Percentiles rank a stretch among this genome's conserved stretches.
phyloP scores from a whole-genome alignment of 2,888 invertebrate species.

The Chesias legatella region DNA sequence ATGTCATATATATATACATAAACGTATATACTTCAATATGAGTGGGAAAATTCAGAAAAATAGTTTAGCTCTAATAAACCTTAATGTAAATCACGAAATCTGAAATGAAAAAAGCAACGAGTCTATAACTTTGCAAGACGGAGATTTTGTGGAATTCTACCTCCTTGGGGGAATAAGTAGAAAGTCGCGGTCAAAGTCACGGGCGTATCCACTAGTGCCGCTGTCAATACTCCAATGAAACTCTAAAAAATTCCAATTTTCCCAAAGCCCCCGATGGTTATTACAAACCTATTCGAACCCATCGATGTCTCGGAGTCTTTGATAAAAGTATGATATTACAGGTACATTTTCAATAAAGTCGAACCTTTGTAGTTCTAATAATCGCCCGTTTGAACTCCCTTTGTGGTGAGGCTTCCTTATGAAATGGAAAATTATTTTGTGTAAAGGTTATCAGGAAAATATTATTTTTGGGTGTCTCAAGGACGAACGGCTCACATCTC shows the following conservation, averaged over 20 bases:
- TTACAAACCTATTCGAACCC: conserved; percentile 11
- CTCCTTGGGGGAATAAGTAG: no score
- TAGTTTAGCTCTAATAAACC: no score
- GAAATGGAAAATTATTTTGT: conserved; percentile 4
- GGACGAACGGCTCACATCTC: neutral
- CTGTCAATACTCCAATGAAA: neutral
- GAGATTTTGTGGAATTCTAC: no score
- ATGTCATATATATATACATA: no score
- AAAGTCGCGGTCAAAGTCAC: no score
- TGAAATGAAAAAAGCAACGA: no score
- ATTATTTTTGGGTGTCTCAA: conserved; percentile 6
- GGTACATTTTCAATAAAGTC: conserved; percentile 15
- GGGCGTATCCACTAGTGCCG: no score
- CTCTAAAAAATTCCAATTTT: neutral
- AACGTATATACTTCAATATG: no score
- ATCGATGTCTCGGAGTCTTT: conserved; percentile 10
- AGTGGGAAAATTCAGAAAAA: no score
- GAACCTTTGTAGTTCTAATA: conserved; percentile 17
- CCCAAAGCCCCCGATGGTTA: conserved; percentile 1
- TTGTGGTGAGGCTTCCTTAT: conserved; percentile 12
- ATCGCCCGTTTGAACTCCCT: conserved; percentile 12
- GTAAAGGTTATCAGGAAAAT: conserved; percentile 11
- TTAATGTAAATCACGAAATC: no score
- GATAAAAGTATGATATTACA: conserved; percentile 22
- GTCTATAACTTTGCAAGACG: no score